Base-by-base conservation (phyloP, 2,113 vertebrate genomes). In the Azemiops feae region DNA sequence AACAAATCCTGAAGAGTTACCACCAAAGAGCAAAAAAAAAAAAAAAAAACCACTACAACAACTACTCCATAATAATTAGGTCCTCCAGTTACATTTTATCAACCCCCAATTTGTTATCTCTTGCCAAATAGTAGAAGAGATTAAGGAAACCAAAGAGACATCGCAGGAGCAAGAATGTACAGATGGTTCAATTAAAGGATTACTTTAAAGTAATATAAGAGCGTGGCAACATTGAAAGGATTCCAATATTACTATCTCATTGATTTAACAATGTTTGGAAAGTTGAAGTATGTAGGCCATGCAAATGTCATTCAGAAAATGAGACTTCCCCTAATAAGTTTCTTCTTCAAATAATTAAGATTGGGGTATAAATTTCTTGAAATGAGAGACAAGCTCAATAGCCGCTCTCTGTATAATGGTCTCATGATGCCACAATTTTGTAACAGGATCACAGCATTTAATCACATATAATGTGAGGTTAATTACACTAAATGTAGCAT, bases 401-500 rank as follows among this genome's bases (percentile, higher is more conserved):
- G 43, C 22, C 27, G 11, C 53, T 89, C 88, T 93, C 88, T 45
- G 54, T 30, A 93, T 89, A 47, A 93, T 34, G 22, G 10, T 87
- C 27, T 54, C 47, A 88, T 3, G 27, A 14, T 5, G 85, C 30
- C 69, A 53, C 55, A 91, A 64, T 91, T 87, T 90, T 54, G 23
- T 43, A 69, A 74, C 30, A 90, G 18, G 18, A 88, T 89, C 69
- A 45, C 54, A 58, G 69, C 27, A 90, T 88, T 93, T 93, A 93
- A 93, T 93, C 54, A 74, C 85, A 27, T 60, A 90, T 88, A 88
- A 88, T 91, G 50, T 85, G 74, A 93, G 23, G 54, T 90, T 93
- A 93, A 90, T 93, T 90, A 93, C 81, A 60, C n/a, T 86, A 86
- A 89, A 52, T 64, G 74, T 60, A 60, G 88, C 55, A 90, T 90